A percentile compares a stretch with the other conserved stretches of the same genome.
Conservation (phyloP, 2,797 vertebrate genomes). For the Cephalopachus bancanus region DNA sequence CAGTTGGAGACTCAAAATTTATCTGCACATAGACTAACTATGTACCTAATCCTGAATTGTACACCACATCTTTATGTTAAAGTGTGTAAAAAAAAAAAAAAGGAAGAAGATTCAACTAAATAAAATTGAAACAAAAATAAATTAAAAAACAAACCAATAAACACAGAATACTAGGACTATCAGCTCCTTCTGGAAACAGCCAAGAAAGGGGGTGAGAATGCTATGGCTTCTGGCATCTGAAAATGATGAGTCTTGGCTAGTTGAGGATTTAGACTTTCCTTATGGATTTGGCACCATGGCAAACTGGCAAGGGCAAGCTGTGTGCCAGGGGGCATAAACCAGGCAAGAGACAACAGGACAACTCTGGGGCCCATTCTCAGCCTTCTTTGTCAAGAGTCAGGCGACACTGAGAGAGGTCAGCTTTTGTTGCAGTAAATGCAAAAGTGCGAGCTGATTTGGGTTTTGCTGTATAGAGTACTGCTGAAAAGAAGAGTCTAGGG, state of each 20-base stretch:
- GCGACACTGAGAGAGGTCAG: not conserved
- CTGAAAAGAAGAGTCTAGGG: not conserved
- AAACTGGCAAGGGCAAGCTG: not conserved
- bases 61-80: no score
- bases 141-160: no score
- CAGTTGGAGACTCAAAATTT: no score
- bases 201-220: not conserved
- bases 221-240: not conserved
- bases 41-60: no score
- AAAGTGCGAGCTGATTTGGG: not conserved
- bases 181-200: not conserved
- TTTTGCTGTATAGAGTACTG: not conserved
- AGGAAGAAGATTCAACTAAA: no score
- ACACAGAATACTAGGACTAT: not conserved
- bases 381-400: not conserved
- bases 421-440: not conserved
- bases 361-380: rapidly evolving
- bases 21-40: no score
- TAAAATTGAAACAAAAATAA: no score
- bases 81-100: no score
- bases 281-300: not conserved
- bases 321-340: not conserved
- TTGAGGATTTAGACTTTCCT: not conserved
- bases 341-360: not conserved
- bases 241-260: not conserved